Base-by-base conservation (phyloP, 2,113 vertebrate species). In the Hassar affinis region DNA sequence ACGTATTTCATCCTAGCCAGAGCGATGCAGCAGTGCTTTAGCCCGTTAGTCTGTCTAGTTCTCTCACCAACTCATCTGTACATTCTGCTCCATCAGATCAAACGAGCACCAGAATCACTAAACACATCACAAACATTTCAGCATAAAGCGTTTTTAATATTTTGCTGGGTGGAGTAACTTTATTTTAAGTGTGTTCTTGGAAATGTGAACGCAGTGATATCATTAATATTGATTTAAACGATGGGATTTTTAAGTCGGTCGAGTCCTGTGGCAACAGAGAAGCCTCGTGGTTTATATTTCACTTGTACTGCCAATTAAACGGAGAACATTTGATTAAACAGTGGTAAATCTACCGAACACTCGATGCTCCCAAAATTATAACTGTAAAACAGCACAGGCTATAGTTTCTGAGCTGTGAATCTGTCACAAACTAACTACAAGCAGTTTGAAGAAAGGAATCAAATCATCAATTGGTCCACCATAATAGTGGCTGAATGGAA, bases 401-500 rank as follows among this genome's bases (percentile, higher is more conserved):
- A 75, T 8, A 30, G 71, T 51, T 30, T 51, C n/a, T 52, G 17
- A 52, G 17, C 49, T 20, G n/a, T 22, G 47, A 54, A 75, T 54
- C 10, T 0, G 1, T 22, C 33, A 18, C 17, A 54, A 79, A 61
- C 6, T 9, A 61, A 69, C 62, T 66, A 79, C 59, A 78, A 79
- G 64, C 20, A 9, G 20, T 78, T 77, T 79, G 30, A 87, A 80
- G 45, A 33, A 82, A 78, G n/a, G 82, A 66, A 84, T 81, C 56
- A 54, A 47, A 78, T 57, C 49, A 38, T 85, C 45, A 75, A 66
- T 38, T 0, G 15, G 30, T 54, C 56, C 79, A 66, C 57, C 57
- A 82, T 62, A 75, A 87, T 82, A 33, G 38, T 22, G 49, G 61
- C 78, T 42, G 64, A 84, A 80, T 49, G 86, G 86, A 84, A 86